Percentiles rank a stretch among this genome's conserved stretches.
These are phyloP conservation scores for Physeter macrocephalus DNA, from an alignment of 2,113 vertebrate species.

Conservation along the genomic window DNA sequence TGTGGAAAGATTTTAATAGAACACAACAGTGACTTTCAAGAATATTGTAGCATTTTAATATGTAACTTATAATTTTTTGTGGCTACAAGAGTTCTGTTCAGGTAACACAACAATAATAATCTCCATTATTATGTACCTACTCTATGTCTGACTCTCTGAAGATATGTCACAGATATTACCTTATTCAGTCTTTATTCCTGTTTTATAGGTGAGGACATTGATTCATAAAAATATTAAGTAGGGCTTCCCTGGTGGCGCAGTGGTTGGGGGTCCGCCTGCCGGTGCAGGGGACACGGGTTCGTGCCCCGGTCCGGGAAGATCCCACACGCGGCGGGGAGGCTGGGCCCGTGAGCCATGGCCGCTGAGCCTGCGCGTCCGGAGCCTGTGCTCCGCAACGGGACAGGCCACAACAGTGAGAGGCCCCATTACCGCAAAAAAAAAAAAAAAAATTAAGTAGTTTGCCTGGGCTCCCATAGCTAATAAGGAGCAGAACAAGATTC, in stretches of 20 bases:
- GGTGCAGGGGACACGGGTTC: no score
- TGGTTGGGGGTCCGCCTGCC: no score
- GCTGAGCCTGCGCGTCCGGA: no score
- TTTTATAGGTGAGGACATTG: background rate
- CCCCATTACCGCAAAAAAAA: no score
- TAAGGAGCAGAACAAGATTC: background rate
- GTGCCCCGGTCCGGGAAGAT: no score
- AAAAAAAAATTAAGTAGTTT: no score
- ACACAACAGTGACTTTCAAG: background rate
- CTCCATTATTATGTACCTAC: background rate
- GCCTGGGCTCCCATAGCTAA: background rate
- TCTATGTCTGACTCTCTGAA: background rate
- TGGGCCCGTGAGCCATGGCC: no score
- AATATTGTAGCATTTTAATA: background rate
- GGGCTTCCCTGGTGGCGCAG: no score
- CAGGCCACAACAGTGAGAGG: no score
- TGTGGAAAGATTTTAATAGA: conserved; percentile 3
- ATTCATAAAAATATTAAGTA: background rate
- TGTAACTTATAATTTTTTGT: background rate
- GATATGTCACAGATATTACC: background rate
- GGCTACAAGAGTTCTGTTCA: background rate
- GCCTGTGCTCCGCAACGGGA: no score
- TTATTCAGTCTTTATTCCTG: background rate
- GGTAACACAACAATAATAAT: background rate
- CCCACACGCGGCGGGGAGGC: no score